Conservation (phyloP, 2,888 invertebrate species). For the Drosophila eohydei region DNA sequence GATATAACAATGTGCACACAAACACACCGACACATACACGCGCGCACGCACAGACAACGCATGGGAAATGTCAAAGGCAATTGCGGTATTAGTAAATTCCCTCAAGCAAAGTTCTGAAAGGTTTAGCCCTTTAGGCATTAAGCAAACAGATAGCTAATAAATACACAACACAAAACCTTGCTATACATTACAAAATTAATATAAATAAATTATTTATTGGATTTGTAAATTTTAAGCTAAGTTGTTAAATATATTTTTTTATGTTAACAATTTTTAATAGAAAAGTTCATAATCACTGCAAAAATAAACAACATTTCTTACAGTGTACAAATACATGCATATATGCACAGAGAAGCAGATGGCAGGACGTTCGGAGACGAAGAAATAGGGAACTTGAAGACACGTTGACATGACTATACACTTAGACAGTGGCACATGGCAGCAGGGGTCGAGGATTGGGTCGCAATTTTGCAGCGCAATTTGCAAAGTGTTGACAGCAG, state of each 20-base stretch:
- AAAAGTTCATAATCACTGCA: neutral
- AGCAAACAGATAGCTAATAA: slow-evolving; percentile 1
- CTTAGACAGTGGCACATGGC: slow-evolving; percentile 29
- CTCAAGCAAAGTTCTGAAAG: slow-evolving; percentile 30
- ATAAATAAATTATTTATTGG: neutral
- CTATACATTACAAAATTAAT: neutral
- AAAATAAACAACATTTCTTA: neutral
- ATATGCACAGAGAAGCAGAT: neutral
- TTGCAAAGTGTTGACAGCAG: slow-evolving; percentile 59
- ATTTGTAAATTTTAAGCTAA: neutral
- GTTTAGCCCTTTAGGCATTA: slow-evolving; percentile 9
- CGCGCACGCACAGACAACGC: neutral
- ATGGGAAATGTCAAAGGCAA: slow-evolving; percentile 27
- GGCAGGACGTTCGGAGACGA: neutral
- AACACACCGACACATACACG: too few relatives aligned
- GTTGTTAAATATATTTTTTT: neutral
- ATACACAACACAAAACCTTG: neutral
- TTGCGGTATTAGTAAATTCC: slow-evolving; percentile 23
- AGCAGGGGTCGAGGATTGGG: slow-evolving; percentile 31
- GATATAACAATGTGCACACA: slow-evolving; percentile 9
- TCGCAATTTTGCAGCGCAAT: slow-evolving; percentile 51
- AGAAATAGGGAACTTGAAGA: slow-evolving; percentile 1
- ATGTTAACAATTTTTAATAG: neutral
- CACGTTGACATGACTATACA: slow-evolving; percentile 54
- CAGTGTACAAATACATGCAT: slow-evolving; percentile 4